A percentile compares a stretch with the other conserved stretches of the same genome.
phyloP scores from a whole-genome alignment of 2,113 vertebrate species.

The Danio rerio region GRCz12tu NC_133185.1:4786001-4786500 shows the following conservation, averaged over 20 bases:
- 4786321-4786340: slow-evolving; percentile 81
- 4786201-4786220: slow-evolving; percentile 85
- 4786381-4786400: slow-evolving; percentile 82
- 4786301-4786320: background rate
- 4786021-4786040: no score
- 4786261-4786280: slow-evolving; percentile 5
- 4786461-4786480: slow-evolving; percentile 76
- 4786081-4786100: no score
- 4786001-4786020: no score
- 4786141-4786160: slow-evolving; percentile 61
- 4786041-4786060: no score
- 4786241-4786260: slow-evolving; percentile 58
- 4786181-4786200: slow-evolving; percentile 80
- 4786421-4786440: slow-evolving; percentile 64
- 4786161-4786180: slow-evolving; percentile 89
- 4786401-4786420: slow-evolving; percentile 75
- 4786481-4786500: background rate
- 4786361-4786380: slow-evolving; percentile 87
- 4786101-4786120: no score
- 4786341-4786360: slow-evolving; percentile 89
- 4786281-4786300: slow-evolving; percentile 6
- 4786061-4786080: no score
- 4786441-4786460: slow-evolving; percentile 60
- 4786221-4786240: slow-evolving; percentile 87
- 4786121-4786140: no score